Evolutionary conservation across 2,888 invertebrate genomes (phyloP).

Genomic region (Xestia xanthographa): DNA sequence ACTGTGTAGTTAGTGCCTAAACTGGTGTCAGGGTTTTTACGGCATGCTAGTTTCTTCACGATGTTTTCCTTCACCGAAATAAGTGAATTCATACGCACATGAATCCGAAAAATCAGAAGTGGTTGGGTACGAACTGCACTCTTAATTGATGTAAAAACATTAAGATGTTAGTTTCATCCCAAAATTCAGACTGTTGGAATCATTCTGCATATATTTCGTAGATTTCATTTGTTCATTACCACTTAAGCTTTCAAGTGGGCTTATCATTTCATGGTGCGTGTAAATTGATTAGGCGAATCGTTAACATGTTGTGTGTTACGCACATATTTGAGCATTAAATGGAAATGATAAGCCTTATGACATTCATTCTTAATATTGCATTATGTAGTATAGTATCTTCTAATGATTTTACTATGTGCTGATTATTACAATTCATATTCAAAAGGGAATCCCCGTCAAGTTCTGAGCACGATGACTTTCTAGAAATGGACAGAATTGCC

Average conservation of each 20-base stretch:
- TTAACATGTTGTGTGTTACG: conserved; percentile 14
- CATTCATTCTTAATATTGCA: background rate
- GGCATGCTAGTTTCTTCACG: too few species aligned
- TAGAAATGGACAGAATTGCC: background rate
- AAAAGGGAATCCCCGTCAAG: background rate
- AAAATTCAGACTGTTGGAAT: background rate
- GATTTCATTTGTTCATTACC: conserved; percentile 7
- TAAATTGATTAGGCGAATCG: conserved; percentile 37
- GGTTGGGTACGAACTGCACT: background rate
- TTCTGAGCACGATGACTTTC: background rate
- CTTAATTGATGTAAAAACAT: background rate
- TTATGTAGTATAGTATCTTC: background rate
- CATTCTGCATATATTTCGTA: conserved; percentile 5
- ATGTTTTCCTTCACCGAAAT: too few species aligned
- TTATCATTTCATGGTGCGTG: conserved; percentile 32
- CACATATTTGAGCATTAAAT: conserved; percentile 32
- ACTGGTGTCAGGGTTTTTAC: too few species aligned
- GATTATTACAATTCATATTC: background rate
- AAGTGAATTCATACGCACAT: too few species aligned
- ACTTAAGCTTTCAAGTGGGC: conserved; percentile 23
- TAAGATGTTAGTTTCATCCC: background rate
- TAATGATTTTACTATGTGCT: background rate
- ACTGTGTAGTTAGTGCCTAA: too few species aligned
- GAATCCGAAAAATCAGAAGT: too few species aligned
- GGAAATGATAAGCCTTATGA: conserved; percentile 26